Percentiles rank a stretch among this genome's conserved stretches.
phyloP scores from a whole-genome alignment of 2,113 vertebrate genomes.

The Chrysochloris asiatica region DNA sequence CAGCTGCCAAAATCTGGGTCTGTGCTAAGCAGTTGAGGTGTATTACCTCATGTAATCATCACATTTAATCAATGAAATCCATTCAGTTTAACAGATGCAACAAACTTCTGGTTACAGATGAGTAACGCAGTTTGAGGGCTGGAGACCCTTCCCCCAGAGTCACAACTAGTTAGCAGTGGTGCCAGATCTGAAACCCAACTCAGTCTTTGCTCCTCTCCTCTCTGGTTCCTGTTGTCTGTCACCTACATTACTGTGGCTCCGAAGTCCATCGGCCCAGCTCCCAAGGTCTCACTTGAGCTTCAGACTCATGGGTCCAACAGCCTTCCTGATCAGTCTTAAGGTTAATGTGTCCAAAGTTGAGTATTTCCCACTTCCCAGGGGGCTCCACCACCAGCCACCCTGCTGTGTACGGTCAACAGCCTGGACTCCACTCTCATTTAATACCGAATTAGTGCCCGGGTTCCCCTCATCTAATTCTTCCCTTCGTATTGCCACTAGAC shows the following conservation, averaged over 20 bases:
- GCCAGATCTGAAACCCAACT: background rate
- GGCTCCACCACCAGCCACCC: background rate
- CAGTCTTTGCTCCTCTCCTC: background rate
- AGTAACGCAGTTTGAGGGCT: background rate
- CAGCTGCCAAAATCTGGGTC: background rate
- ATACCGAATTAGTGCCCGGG: background rate
- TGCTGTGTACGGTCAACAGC: background rate
- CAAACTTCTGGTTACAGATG: background rate
- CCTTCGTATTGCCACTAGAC: background rate
- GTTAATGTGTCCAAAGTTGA: background rate
- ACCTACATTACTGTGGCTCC: background rate
- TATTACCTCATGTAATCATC: background rate
- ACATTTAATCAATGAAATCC: background rate
- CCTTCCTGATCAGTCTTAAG: background rate
- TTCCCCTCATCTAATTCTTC: background rate
- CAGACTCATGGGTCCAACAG: background rate
- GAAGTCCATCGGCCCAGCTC: background rate
- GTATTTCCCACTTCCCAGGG: background rate
- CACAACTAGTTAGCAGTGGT: background rate
- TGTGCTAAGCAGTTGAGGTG: background rate
- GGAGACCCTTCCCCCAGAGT: background rate
- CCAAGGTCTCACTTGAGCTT: background rate
- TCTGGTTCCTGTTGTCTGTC: background rate
- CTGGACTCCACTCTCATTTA: background rate
- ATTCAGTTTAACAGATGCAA: too few relatives aligned